Conservation (phyloP, 2,113 vertebrate species). For the Pygoscelis adeliae region DNA sequence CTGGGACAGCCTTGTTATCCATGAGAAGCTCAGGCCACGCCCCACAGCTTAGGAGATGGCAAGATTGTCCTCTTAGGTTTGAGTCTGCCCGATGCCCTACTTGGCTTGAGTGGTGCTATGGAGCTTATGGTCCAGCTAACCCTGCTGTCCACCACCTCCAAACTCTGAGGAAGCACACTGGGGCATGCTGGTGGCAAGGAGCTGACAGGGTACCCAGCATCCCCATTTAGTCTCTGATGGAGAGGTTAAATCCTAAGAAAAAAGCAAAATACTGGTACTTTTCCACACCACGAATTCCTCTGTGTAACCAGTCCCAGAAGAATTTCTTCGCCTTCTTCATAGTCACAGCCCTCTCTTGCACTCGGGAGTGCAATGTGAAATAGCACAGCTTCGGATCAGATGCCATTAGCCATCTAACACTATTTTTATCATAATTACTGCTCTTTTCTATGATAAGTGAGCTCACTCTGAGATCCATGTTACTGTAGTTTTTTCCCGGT, state of each 20-base stretch:
- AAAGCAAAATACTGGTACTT: not conserved
- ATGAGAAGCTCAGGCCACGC: not conserved
- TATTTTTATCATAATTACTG: not conserved
- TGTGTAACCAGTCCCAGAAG: not conserved
- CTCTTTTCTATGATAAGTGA: not conserved
- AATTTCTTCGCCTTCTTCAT: not conserved
- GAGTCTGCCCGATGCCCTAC: fast-evolving
- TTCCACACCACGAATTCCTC: not conserved
- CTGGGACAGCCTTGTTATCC: not conserved
- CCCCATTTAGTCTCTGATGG: not conserved
- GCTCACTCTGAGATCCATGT: not conserved
- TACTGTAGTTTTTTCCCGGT: not conserved
- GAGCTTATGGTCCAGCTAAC: not conserved
- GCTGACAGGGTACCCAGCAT: not conserved
- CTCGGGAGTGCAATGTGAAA: not conserved
- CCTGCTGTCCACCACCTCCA: not conserved
- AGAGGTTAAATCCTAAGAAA: not conserved
- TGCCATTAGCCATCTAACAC: not conserved
- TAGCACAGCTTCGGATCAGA: not conserved
- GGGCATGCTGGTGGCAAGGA: not conserved
- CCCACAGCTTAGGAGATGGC: not conserved
- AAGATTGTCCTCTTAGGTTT: not conserved
- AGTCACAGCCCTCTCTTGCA: not conserved
- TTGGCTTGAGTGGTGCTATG: not conserved
- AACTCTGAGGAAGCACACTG: not conserved